Percentiles rank a stretch among this genome's conserved stretches.
These are phyloP conservation scores for Pseudachorutes palmiensis DNA, from an alignment of 1,140 invertebrate genomes.

Conservation along the genomic window DNA sequence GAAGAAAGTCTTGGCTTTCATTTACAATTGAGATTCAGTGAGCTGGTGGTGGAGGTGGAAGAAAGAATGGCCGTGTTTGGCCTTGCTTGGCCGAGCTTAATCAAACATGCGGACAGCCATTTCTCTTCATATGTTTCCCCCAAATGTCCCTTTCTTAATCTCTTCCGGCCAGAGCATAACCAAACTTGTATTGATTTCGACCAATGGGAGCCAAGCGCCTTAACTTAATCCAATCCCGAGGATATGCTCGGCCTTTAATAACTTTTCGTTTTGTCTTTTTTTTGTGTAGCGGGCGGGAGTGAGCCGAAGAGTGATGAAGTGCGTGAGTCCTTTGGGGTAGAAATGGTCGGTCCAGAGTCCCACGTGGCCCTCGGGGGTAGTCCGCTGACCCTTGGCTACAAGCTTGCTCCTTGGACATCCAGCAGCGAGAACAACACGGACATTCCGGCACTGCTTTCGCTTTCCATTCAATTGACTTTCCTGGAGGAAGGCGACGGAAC, in stretches of 20 bases:
- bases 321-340: constrained; percentile 4
- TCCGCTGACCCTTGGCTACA: constrained; percentile 21
- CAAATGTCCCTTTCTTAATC: no score
- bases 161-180: no score
- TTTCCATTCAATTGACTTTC: constrained; percentile 10
- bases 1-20: constrained; percentile 1
- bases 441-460: neutral
- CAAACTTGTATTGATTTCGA: no score
- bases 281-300: neutral
- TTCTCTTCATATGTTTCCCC: no score
- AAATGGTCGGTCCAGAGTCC: constrained; percentile 16
- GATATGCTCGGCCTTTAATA: no score
- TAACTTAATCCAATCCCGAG: no score
- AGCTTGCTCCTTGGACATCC: neutral
- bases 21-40: constrained; percentile 11
- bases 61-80: neutral
- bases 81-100: no score
- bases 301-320: neutral
- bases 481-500: constrained; percentile 3
- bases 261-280: neutral
- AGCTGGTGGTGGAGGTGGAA: no score
- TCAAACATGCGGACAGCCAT: no score
- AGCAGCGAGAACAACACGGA: neutral
- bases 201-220: no score
- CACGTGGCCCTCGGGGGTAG: constrained; percentile 27